phyloP scores from a whole-genome alignment of 2,888 invertebrate genomes.

The Tyria jacobaeae region DNA sequence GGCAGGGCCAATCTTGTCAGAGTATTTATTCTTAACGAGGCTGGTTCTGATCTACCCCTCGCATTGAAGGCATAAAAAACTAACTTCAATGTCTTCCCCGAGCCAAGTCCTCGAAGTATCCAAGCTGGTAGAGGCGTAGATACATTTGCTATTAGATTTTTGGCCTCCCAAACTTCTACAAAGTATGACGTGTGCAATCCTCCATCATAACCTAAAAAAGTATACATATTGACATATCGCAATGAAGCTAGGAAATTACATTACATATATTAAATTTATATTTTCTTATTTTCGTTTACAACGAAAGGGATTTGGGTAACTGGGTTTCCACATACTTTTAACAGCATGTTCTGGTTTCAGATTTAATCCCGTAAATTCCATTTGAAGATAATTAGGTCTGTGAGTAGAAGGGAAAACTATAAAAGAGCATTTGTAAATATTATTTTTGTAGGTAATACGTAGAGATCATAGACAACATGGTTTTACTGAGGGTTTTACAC shows the following conservation, averaged over 20 bases:
- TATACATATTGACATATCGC: slow-evolving; percentile 74
- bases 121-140: slow-evolving; percentile 91
- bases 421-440: neutral
- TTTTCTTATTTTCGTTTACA: slow-evolving; percentile 15
- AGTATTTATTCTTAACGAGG: slow-evolving; percentile 76
- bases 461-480: no score
- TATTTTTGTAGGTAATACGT: neutral
- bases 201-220: slow-evolving; percentile 89
- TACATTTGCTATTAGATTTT: slow-evolving; percentile 88
- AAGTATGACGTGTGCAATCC: slow-evolving; percentile 91
- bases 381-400: no score
- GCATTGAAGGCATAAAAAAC: slow-evolving; percentile 93
- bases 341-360: neutral
- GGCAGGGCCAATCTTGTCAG: slow-evolving; percentile 74
- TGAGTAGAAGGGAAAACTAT: neutral
- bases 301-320: slow-evolving; percentile 1
- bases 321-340: slow-evolving; percentile 1
- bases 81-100: slow-evolving; percentile 92
- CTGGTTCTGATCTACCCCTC: slow-evolving; percentile 92
- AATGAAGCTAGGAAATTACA: slow-evolving; percentile 7
- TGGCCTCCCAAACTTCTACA: slow-evolving; percentile 89
- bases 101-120: slow-evolving; percentile 91
- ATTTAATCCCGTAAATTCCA: neutral
- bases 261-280: slow-evolving; percentile 15
- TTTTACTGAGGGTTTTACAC: no score